These are phyloP conservation scores for Pygmarrhopalites habei DNA, from an alignment of 1,140 invertebrate species.

Conservation along the genomic window DNA sequence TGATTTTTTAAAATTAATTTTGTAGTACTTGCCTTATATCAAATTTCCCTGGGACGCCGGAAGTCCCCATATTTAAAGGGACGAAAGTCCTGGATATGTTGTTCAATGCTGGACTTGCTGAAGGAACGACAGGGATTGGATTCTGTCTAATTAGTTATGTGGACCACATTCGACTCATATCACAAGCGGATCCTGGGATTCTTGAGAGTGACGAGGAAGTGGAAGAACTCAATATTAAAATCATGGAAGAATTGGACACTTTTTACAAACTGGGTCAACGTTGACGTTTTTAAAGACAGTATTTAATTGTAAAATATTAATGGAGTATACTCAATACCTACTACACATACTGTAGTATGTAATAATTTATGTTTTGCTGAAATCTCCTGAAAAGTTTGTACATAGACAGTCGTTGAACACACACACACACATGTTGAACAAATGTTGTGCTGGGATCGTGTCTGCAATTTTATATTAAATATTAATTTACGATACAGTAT, in stretches of 20 bases:
- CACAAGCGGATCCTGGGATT: constrained; percentile 18
- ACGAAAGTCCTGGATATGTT: constrained; percentile 20
- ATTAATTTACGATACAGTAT: too few relatives aligned
- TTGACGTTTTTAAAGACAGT: too few relatives aligned
- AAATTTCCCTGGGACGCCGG: constrained; percentile 22
- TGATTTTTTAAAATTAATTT: not conserved
- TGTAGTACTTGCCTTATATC: constrained; percentile 17
- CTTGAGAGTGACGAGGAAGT: constrained; percentile 13
- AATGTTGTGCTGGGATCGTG: too few relatives aligned
- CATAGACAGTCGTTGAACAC: too few relatives aligned
- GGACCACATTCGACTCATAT: constrained; percentile 14
- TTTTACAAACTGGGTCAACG: not conserved
- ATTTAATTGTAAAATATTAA: too few relatives aligned
- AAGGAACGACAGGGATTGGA: constrained; percentile 22
- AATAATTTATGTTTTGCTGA: too few relatives aligned
- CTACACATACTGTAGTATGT: too few relatives aligned
- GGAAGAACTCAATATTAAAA: constrained; percentile 20
- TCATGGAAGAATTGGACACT: constrained; percentile 16
- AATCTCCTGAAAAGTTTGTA: too few relatives aligned
- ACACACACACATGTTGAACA: too few relatives aligned
- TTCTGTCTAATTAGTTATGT: constrained; percentile 21
- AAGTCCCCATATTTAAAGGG: constrained; percentile 16
- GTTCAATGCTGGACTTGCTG: constrained; percentile 22
- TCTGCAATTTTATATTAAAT: too few relatives aligned
- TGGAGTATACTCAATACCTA: too few relatives aligned